Evolutionary conservation across 2,797 vertebrate genomes (phyloP).

Genomic region (Cossypha heuglini): DNA sequence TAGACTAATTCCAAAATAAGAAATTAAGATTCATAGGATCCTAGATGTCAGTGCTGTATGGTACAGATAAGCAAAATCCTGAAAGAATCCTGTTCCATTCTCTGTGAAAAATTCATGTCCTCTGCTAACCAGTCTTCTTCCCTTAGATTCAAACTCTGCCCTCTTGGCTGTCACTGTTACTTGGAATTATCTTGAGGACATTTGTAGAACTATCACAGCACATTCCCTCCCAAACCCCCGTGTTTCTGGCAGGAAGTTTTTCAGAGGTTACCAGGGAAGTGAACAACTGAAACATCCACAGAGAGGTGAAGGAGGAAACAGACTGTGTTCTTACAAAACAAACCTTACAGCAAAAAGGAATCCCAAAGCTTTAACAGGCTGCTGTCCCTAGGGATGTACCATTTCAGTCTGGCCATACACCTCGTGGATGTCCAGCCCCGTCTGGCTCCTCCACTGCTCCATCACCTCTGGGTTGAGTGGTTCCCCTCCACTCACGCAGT

Average conservation of each 20-base stretch:
- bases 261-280: background rate
- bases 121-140: background rate
- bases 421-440: constrained; percentile 81
- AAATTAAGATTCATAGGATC: background rate
- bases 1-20: background rate
- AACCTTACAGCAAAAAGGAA: background rate
- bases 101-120: background rate
- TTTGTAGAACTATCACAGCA: background rate
- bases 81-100: background rate
- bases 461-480: constrained; percentile 81
- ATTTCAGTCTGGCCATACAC: constrained; percentile 86
- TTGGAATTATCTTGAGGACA: background rate
- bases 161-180: background rate
- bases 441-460: constrained; percentile 78
- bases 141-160: background rate
- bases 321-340: background rate
- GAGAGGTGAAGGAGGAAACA: background rate
- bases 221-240: background rate
- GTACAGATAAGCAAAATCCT: background rate
- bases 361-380: background rate
- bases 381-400: constrained; percentile 50
- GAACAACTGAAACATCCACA: background rate
- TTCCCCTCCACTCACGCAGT: constrained; percentile 80
- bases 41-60: background rate
- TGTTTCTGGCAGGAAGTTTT: background rate